Conservation (phyloP, 2,797 vertebrate genomes). For the Petrocephalus sullivani region DNA sequence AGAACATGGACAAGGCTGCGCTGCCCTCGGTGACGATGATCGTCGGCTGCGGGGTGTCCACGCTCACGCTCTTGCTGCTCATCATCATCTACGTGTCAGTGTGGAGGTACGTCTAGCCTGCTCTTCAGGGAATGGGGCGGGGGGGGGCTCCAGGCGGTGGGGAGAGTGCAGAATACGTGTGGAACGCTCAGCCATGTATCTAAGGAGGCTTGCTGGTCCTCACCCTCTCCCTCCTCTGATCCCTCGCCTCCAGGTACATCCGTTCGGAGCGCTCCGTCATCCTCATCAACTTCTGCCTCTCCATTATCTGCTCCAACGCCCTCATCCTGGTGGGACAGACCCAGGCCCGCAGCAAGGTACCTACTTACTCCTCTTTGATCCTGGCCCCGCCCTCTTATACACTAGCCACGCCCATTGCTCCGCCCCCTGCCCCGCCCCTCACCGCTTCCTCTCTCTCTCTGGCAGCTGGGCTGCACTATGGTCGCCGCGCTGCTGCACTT, state of each 20-base stretch:
- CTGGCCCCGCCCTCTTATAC: neutral
- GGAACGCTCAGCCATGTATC: neutral
- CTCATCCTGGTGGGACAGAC: slow-evolving; percentile 95
- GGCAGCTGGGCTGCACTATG: slow-evolving; percentile 85
- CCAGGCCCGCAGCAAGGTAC: slow-evolving; percentile 93
- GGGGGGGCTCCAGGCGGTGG: neutral
- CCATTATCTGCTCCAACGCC: slow-evolving; percentile 96
- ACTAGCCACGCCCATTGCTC: slow-evolving; percentile 18
- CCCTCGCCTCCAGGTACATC: slow-evolving; percentile 77
- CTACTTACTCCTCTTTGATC: neutral
- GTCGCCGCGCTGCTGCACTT: slow-evolving; percentile 94
- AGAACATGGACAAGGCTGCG: slow-evolving; percentile 90
- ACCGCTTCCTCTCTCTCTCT: neutral
- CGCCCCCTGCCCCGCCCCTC: slow-evolving; percentile 19
- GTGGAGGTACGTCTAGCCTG: slow-evolving; percentile 81
- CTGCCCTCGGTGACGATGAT: slow-evolving; percentile 95
- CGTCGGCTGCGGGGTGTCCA: slow-evolving; percentile 96
- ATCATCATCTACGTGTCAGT: slow-evolving; percentile 99
- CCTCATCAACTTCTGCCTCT: slow-evolving; percentile 98
- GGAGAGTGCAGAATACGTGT: neutral
- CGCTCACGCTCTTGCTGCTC: slow-evolving; percentile 91
- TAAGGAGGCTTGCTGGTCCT: neutral
- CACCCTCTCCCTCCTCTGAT: neutral
- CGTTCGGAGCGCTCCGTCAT: slow-evolving; percentile 96
- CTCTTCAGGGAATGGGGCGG: neutral